Evolutionary conservation across 2,888 invertebrate genomes (phyloP).

Genomic region (Eutolmus rufibarbis): DNA sequence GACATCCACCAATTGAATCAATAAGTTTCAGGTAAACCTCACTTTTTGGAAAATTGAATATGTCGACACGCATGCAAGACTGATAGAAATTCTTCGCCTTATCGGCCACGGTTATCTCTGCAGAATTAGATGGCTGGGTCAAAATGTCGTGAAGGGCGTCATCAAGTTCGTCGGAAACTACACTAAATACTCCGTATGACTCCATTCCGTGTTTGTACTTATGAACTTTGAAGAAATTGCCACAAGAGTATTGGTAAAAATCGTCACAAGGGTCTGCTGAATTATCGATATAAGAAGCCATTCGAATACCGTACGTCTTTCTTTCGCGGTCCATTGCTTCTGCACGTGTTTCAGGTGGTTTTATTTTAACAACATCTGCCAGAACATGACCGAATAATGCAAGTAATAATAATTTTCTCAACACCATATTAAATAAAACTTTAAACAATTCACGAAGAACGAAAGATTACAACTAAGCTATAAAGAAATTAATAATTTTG

Average conservation of each 20-base stretch:
- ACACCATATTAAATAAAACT: background rate
- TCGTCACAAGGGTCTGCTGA: constrained; percentile 79
- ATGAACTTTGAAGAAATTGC: constrained; percentile 66
- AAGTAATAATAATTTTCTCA: background rate
- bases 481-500: background rate
- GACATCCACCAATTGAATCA: constrained; percentile 12
- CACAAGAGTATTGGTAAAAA: constrained; percentile 86
- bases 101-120: constrained; percentile 67
- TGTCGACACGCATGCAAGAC: constrained; percentile 22
- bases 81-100: constrained; percentile 12
- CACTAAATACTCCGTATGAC: background rate
- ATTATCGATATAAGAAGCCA: constrained; percentile 79
- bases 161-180: background rate
- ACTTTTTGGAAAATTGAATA: constrained; percentile 3
- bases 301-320: constrained; percentile 71
- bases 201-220: background rate
- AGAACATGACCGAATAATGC: background rate
- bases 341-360: constrained; percentile 55
- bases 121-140: constrained; percentile 3
- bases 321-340: constrained; percentile 67
- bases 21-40: constrained; percentile 1
- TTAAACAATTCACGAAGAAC: background rate
- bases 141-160: constrained; percentile 13
- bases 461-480: background rate
- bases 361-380: background rate